phyloP scores from a whole-genome alignment of 2,797 vertebrate genomes.

The Oreortyx pictus region DNA sequence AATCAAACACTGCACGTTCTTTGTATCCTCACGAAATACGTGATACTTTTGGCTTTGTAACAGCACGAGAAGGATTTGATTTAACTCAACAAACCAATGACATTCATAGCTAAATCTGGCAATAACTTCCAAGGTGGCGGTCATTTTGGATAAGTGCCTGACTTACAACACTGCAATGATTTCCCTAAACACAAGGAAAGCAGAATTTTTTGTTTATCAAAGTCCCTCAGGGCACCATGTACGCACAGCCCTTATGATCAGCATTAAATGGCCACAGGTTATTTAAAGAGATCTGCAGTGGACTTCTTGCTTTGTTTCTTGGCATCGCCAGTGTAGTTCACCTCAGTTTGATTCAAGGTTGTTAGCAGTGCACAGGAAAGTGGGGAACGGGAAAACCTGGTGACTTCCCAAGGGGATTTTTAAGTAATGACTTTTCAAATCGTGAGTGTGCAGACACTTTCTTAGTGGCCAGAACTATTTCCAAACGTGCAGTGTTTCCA shows the following conservation, averaged over 20 bases:
- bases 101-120: conserved; percentile 37
- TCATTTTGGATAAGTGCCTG: conserved; percentile 48
- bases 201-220: background rate
- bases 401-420: background rate
- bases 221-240: background rate
- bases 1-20: background rate
- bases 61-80: background rate
- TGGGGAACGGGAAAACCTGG: background rate
- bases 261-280: background rate
- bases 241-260: background rate
- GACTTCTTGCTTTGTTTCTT: background rate
- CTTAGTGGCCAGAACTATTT: background rate
- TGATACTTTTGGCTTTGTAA: background rate
- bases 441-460: background rate
- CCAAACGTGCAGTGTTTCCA: background rate
- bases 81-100: conserved; percentile 45
- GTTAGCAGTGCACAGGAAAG: background rate
- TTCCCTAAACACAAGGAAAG: conserved; percentile 23
- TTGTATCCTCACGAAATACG: background rate
- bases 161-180: background rate
- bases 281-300: background rate
- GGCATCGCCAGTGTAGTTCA: background rate
- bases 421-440: background rate
- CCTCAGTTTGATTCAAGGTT: background rate
- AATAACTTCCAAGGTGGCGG: conserved; percentile 50